Percentiles rank a stretch among this genome's conserved stretches.
Conservation (phyloP, 2,113 vertebrate species). For the Nothocercus nigrocapillus region DNA sequence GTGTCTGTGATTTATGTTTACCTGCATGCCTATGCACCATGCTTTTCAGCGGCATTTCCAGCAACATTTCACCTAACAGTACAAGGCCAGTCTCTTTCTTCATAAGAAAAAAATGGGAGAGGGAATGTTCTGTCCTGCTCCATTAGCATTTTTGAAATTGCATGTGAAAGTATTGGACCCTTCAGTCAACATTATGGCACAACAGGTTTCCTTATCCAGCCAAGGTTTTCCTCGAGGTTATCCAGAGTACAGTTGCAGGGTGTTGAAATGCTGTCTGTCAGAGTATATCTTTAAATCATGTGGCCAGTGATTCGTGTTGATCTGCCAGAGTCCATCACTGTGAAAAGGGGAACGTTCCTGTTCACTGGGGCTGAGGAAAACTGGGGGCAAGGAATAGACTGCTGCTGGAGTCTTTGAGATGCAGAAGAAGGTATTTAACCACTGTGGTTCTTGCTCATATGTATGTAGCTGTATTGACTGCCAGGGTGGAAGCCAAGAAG, state of each 20-base stretch:
- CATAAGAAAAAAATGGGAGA: neutral
- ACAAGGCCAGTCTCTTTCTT: neutral
- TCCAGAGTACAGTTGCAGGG: neutral
- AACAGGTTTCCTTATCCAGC: neutral
- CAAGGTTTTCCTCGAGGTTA: too few species aligned
- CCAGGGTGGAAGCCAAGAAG: neutral
- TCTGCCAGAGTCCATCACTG: neutral
- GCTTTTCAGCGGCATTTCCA: neutral
- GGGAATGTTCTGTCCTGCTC: neutral
- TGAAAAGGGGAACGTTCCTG: neutral
- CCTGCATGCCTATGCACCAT: neutral
- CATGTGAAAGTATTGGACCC: neutral
- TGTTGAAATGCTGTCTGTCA: neutral
- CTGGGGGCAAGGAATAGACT: neutral
- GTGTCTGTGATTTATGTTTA: neutral
- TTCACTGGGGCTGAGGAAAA: neutral
- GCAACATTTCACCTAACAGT: slow-evolving; percentile 12
- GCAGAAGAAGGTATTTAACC: neutral
- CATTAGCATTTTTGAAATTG: neutral
- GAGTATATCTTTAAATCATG: neutral
- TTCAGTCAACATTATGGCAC: neutral
- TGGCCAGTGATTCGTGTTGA: neutral
- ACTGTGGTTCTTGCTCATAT: neutral
- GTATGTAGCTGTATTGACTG: neutral
- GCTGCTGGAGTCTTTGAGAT: neutral